Evolutionary conservation across 2,888 invertebrate species (phyloP).

Genomic region (Calameuta filiformis): DNA sequence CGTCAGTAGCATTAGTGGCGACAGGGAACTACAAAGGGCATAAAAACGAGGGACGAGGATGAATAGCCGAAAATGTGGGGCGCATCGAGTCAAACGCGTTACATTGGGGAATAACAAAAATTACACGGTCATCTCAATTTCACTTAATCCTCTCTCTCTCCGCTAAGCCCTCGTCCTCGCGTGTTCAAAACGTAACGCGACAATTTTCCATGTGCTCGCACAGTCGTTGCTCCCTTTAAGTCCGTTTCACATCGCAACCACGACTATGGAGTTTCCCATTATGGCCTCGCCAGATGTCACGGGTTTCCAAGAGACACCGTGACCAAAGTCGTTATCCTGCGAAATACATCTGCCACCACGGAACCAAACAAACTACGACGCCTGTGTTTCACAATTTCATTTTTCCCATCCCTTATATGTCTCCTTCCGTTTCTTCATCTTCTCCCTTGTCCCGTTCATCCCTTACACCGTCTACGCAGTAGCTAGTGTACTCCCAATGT

Average conservation of each 20-base stretch:
- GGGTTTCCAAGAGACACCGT: constrained; percentile 42
- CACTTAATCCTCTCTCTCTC: constrained; percentile 40
- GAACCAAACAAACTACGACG: not conserved
- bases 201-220: constrained; percentile 3
- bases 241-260: constrained; percentile 17
- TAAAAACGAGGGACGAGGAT: constrained; percentile 9
- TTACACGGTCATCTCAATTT: constrained; percentile 54
- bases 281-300: constrained; percentile 50
- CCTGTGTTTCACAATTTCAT: constrained; percentile 14
- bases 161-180: constrained; percentile 8
- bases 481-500: not conserved
- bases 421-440: constrained; percentile 21
- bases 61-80: constrained; percentile 26
- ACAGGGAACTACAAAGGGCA: constrained; percentile 2
- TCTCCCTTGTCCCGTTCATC: not conserved
- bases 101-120: constrained; percentile 37
- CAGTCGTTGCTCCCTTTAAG: constrained; percentile 25
- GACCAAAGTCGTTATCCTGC: constrained; percentile 51
- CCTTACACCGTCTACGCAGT: not conserved
- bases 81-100: not conserved
- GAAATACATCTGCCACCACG: constrained; percentile 46
- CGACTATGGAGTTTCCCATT: constrained; percentile 39
- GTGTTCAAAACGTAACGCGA: not conserved
- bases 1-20: not conserved
- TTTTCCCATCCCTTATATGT: not conserved